Conservation (phyloP, 2,113 vertebrate species). For the Probosciger aterrimus region DNA sequence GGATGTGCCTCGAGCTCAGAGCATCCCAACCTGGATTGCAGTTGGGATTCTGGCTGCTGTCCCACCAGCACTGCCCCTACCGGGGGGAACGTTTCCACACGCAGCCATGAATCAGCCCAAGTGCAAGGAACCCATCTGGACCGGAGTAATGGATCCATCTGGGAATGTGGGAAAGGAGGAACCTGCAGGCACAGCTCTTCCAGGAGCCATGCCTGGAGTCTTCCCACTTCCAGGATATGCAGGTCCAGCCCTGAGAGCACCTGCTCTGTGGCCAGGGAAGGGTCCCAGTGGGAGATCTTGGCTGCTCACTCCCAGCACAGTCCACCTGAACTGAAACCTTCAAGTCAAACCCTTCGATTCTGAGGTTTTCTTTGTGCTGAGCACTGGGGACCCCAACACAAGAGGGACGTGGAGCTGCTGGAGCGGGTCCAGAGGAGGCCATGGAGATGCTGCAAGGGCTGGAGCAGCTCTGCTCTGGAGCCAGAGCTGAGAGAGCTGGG, state of each 20-base stretch:
- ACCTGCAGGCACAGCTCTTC: rapidly evolving
- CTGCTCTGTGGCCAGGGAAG: background rate
- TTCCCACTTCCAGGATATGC: background rate
- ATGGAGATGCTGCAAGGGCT: background rate
- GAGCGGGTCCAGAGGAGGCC: background rate
- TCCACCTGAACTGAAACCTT: rapidly evolving
- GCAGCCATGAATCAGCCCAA: background rate
- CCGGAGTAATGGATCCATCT: background rate
- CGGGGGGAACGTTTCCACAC: background rate
- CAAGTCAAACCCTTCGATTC: background rate
- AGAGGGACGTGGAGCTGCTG: background rate
- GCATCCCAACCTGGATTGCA: background rate
- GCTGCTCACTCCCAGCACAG: background rate
- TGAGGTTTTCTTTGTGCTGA: background rate
- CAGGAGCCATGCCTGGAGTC: background rate
- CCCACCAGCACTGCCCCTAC: background rate
- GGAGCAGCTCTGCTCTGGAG: background rate
- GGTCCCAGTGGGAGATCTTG: background rate
- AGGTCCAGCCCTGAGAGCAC: background rate
- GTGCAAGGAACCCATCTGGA: background rate
- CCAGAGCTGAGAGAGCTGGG: background rate
- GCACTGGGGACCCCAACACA: background rate
- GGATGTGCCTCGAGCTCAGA: background rate
- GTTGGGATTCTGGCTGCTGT: background rate
- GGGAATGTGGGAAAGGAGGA: background rate